Base-by-base conservation (phyloP, 2,888 invertebrate species). In the Chironomus tentans region DNA sequence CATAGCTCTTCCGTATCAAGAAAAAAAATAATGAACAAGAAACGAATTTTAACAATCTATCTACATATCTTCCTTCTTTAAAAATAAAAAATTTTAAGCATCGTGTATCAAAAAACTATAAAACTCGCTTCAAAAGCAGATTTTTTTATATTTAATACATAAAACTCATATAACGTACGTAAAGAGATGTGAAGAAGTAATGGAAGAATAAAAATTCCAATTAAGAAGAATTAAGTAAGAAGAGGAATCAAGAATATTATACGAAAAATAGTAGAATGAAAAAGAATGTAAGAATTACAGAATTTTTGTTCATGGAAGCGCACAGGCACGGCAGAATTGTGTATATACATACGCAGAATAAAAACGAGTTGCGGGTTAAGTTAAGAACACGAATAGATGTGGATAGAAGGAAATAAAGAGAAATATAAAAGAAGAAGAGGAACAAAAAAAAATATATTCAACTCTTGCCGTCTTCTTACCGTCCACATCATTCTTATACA, bases 191-290 rank as follows among this genome's bases (percentile, higher is more conserved):
- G 28, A 68, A 24, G 47, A 18, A 70, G 47, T 46, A n/a, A 47
- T 47, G 46, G 24, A 28, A 68, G 10, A 46, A 69, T n/a, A 70
- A 70, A 56, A 70, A 22, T 70, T 50, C 70, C 48, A 70, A 50
- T 65, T 56, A 50, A 70, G 50, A 50, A 47, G 47, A n/a, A 70
- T 70, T 70, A 70, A 70, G 22, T 50, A 70, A 70, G 50, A 70
- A 70, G 70, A 70, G 15, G 15, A 56, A 38, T n/a, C 56, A 56
- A 56, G 56, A 56, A 56, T 18, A 18, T 18, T n/a, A 69, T 18
- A 69, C 12, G 22, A 12, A 62, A 12, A 21, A 62, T 18, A 21
- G 12, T 21, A 22, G 62, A 62, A 21, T 21, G 62, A 4, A 56
- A 18, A 56, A 56, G 56, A 56, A 56, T 68, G n/a, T 68, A 68